Percentiles rank a stretch among this genome's conserved stretches.
Evolutionary conservation across 2,113 vertebrate species (phyloP).

Genomic region (Neodontobutis hainanensis): DNA sequence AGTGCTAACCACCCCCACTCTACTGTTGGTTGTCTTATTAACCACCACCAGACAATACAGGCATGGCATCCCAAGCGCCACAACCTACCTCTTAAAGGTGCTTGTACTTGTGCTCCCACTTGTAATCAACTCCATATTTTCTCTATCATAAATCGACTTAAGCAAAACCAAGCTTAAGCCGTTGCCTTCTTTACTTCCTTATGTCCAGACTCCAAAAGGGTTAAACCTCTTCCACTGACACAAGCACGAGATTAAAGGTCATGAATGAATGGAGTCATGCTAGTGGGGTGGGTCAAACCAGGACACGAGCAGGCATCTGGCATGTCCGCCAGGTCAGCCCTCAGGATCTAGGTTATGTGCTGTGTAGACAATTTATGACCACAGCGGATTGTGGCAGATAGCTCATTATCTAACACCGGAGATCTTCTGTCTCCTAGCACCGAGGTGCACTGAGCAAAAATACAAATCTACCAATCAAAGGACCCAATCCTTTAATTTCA

Average conservation of each 20-base stretch:
- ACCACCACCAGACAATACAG: constrained; percentile 55
- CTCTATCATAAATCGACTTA: constrained; percentile 1
- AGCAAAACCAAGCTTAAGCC: neutral
- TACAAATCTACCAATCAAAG: constrained; percentile 8
- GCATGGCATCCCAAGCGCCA: constrained; percentile 17
- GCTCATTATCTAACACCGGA: constrained; percentile 20
- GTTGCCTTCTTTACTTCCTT: neutral
- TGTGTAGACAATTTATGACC: constrained; percentile 30
- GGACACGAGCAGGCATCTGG: constrained; percentile 55
- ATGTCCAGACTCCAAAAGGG: constrained; percentile 26
- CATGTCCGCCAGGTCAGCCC: constrained; percentile 46
- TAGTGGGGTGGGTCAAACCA: constrained; percentile 42
- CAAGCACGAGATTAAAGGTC: constrained; percentile 59
- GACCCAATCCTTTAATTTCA: neutral
- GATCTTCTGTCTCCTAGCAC: constrained; percentile 18
- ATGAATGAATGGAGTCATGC: constrained; percentile 59
- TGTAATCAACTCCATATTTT: neutral
- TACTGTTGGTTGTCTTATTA: constrained; percentile 44
- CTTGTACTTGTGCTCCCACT: constrained; percentile 1
- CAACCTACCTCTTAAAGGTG: neutral
- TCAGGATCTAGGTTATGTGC: constrained; percentile 55
- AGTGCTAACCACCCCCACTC: constrained; percentile 48
- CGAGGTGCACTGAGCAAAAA: constrained; percentile 1
- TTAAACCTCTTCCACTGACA: constrained; percentile 51
- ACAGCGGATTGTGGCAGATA: constrained; percentile 18